Evolutionary conservation across 1,140 invertebrate species (phyloP).

Genomic region (Elymnias hypermnestra): DNA sequence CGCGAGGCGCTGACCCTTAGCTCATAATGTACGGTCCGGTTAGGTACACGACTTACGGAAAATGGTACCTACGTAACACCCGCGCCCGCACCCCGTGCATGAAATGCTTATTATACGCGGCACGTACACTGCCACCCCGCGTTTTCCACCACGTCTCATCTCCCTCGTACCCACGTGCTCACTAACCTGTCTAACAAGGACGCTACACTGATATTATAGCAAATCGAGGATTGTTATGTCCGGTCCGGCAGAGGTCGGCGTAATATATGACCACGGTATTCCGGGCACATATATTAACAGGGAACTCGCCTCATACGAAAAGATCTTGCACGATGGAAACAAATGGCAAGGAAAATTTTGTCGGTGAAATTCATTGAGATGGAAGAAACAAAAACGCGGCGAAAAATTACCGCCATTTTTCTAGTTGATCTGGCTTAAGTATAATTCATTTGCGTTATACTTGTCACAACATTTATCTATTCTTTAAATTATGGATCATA

Average conservation of each 20-base stretch:
- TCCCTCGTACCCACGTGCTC: constrained; percentile 44
- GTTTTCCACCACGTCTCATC: constrained; percentile 36
- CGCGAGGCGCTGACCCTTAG: constrained; percentile 69
- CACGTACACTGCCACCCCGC: constrained; percentile 65
- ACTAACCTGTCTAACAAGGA: constrained; percentile 43
- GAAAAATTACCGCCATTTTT: constrained; percentile 66
- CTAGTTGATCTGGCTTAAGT: constrained; percentile 32
- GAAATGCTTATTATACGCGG: constrained; percentile 78
- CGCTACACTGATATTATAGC: constrained; percentile 72
- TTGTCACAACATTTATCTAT: neutral
- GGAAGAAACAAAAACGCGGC: constrained; percentile 51
- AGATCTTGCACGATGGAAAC: constrained; percentile 75
- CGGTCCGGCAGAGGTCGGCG: constrained; percentile 73
- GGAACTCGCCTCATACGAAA: constrained; percentile 75
- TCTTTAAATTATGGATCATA: no score
- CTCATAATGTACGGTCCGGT: constrained; percentile 77
- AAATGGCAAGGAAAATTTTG: constrained; percentile 77
- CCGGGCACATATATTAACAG: constrained; percentile 76
- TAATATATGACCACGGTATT: constrained; percentile 77
- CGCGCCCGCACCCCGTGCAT: constrained; percentile 71
- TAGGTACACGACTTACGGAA: constrained; percentile 74
- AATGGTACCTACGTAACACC: constrained; percentile 68
- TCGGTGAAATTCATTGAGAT: constrained; percentile 71
- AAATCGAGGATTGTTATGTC: constrained; percentile 77
- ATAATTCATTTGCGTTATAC: constrained; percentile 13